Conservation (phyloP, 1,140 invertebrate species). For the Zophobas atratus region DNA sequence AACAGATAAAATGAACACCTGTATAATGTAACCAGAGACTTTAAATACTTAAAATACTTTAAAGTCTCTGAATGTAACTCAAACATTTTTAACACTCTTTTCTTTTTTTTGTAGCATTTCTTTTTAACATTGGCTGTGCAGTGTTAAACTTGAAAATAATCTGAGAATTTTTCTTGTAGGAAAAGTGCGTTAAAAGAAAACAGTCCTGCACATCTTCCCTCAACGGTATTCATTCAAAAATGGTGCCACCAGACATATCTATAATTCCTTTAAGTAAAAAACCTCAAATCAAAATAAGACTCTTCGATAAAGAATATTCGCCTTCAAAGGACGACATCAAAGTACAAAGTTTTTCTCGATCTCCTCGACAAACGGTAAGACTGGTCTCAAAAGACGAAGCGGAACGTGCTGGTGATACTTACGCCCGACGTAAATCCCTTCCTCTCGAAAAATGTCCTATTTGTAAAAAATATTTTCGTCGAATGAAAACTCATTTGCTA, state of each 20-base stretch:
- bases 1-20: no score
- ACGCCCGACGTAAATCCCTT: conserved; percentile 62
- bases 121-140: no score
- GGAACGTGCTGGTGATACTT: conserved; percentile 55
- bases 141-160: no score
- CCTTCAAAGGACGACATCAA: conserved; percentile 46
- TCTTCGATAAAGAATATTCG: conserved; percentile 53
- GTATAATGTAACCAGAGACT: no score
- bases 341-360: conserved; percentile 46
- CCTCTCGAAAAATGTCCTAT: conserved; percentile 66
- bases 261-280: conserved; percentile 59
- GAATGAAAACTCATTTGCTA: conserved; percentile 64
- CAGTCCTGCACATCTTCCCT: not conserved
- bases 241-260: conserved; percentile 59
- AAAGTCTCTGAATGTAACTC: no score
- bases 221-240: conserved; percentile 36
- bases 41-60: no score
- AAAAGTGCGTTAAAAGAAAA: not conserved
- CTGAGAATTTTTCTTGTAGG: not conserved
- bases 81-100: no score
- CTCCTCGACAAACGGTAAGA: conserved; percentile 55
- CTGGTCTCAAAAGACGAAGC: conserved; percentile 61
- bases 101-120: no score
- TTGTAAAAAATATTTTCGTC: conserved; percentile 65
- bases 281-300: conserved; percentile 56